Conservation (phyloP, 2,113 vertebrate genomes). For the Prolemur simus region DNA sequence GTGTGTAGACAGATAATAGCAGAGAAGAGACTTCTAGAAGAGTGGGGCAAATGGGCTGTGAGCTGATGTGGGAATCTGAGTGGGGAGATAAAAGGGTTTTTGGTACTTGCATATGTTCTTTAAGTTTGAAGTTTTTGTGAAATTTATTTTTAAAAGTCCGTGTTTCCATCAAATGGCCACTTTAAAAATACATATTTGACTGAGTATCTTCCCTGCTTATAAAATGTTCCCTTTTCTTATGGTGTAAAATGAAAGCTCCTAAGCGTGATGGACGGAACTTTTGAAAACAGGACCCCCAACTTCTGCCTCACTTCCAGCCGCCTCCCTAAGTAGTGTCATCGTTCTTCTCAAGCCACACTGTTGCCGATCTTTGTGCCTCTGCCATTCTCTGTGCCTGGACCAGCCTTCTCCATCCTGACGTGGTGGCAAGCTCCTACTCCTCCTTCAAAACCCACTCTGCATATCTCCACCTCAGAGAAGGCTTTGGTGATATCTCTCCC, state of each 20-base stretch:
- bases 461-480: not conserved
- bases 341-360: not conserved
- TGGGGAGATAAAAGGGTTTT: not conserved
- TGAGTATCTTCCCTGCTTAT: not conserved
- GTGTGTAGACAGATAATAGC: not conserved
- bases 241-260: not conserved
- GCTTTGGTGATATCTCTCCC: not conserved
- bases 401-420: not conserved
- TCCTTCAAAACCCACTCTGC: not conserved
- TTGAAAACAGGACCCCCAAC: not conserved
- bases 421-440: not conserved
- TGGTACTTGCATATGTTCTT: not conserved
- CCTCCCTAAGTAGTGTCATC: not conserved
- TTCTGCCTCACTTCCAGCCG: not conserved
- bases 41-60: not conserved
- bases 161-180: not conserved
- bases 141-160: not conserved
- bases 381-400: not conserved
- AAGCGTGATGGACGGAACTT: not conserved
- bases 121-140: not conserved
- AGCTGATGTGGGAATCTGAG: not conserved
- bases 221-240: not conserved
- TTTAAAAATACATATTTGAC: not conserved
- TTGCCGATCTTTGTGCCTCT: too few relatives aligned
- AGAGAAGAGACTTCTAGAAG: not conserved